phyloP scores from a whole-genome alignment of 2,797 vertebrate species.

The Nyctibius grandis region DNA sequence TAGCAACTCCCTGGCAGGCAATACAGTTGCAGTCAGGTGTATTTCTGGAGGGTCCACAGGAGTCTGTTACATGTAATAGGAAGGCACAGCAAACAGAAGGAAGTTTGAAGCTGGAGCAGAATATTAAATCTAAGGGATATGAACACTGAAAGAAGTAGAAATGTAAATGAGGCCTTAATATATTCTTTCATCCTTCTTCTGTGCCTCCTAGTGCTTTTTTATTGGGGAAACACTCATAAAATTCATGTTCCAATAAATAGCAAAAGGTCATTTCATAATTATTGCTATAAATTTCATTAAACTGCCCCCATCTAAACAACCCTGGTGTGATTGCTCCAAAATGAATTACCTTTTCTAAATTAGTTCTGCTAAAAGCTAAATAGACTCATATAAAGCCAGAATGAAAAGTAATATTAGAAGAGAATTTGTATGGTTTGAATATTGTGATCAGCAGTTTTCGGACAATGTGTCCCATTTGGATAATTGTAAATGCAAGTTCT shows the following conservation, averaged over 20 bases:
- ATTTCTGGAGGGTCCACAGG: neutral
- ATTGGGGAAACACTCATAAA: neutral
- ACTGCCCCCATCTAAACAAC: neutral
- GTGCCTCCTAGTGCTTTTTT: neutral
- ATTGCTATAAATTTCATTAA: slow-evolving; percentile 4
- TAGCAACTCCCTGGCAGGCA: neutral
- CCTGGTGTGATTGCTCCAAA: neutral
- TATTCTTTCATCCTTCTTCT: neutral
- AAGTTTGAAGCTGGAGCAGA: neutral
- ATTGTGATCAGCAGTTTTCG: neutral
- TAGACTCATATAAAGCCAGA: neutral
- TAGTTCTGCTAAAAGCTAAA: slow-evolving; percentile 41
- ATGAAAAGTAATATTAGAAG: neutral
- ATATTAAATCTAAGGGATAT: neutral
- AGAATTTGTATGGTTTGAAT: neutral
- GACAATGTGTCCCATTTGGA: neutral
- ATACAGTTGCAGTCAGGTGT: neutral
- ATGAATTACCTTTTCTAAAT: slow-evolving; percentile 17
- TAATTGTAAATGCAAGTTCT: neutral
- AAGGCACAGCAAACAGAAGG: neutral
- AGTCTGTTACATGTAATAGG: neutral
- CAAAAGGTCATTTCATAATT: slow-evolving; percentile 13
- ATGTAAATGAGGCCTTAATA: neutral
- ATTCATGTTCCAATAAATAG: neutral
- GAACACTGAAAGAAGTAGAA: neutral